Evolutionary conservation across 2,113 vertebrate species (phyloP).

Genomic region (Pomatostomus ruficeps): DNA sequence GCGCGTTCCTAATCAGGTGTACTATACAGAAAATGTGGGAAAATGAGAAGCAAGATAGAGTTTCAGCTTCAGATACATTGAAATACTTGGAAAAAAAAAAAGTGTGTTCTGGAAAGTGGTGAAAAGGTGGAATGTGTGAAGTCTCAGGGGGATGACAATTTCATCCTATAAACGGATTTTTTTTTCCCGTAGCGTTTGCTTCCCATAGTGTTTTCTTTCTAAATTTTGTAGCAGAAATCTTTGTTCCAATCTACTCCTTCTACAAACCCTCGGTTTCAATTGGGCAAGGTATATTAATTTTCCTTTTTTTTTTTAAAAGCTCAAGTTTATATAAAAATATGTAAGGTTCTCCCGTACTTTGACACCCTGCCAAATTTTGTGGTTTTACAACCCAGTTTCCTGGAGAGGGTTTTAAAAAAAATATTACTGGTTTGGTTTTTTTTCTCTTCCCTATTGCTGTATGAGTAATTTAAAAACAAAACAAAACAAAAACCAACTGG

Average conservation of each 20-base stretch:
- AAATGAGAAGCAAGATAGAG: neutral
- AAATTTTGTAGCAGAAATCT: neutral
- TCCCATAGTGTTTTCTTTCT: neutral
- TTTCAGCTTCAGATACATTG: neutral
- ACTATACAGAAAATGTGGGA: neutral
- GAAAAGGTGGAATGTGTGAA: neutral
- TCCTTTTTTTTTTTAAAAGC: neutral
- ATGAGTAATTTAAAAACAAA: neutral
- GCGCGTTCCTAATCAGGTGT: accelerated
- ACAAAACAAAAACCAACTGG: neutral
- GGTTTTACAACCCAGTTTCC: neutral
- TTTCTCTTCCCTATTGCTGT: neutral
- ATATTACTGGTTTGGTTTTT: neutral
- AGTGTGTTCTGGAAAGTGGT: neutral
- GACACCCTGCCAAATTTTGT: neutral
- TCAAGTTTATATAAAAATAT: neutral
- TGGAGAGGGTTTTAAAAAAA: neutral
- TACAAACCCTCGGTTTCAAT: neutral
- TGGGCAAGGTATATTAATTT: neutral
- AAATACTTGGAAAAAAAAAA: neutral
- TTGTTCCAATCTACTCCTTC: neutral
- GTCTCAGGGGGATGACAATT: neutral
- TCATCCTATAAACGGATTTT: neutral
- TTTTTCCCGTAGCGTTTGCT: neutral
- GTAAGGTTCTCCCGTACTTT: neutral